Evolutionary conservation across 2,888 invertebrate genomes (phyloP).

Genomic region (Pseudococcus jackbeardsleyi): DNA sequence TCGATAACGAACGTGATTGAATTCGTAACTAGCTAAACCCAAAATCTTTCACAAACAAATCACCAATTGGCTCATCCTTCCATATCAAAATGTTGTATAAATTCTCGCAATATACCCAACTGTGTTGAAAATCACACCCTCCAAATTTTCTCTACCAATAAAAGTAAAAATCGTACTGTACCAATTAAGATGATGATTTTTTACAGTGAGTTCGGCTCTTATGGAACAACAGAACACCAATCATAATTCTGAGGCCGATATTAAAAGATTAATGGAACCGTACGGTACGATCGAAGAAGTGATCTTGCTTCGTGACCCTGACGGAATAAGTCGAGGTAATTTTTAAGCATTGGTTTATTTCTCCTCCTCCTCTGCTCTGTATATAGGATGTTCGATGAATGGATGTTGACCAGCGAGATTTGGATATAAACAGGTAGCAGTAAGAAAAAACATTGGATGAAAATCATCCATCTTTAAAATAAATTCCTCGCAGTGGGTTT

Average conservation of each 20-base stretch:
- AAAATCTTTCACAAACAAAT: neutral
- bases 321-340: conserved; percentile 58
- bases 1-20: neutral
- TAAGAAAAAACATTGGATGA: too few relatives aligned
- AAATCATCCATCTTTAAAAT: too few relatives aligned
- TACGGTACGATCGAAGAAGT: conserved; percentile 55
- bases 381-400: too few relatives aligned
- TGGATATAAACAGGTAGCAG: too few relatives aligned
- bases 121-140: too few relatives aligned
- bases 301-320: conserved; percentile 53
- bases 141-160: too few relatives aligned
- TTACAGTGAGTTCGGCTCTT: conserved; percentile 55
- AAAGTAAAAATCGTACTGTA: neutral
- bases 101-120: too few relatives aligned
- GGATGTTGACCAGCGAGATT: too few relatives aligned
- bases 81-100: too few relatives aligned
- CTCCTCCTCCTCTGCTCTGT: too few relatives aligned
- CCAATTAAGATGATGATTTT: conserved; percentile 49
- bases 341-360: neutral
- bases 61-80: too few relatives aligned
- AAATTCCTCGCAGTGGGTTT: too few relatives aligned
- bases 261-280: conserved; percentile 56
- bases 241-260: conserved; percentile 54
- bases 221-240: conserved; percentile 50
- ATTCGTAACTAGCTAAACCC: neutral